A percentile compares a stretch with the other conserved stretches of the same genome.
Evolutionary conservation across 2,797 vertebrate species (phyloP).

Genomic region (Sparidentex hasta): DNA sequence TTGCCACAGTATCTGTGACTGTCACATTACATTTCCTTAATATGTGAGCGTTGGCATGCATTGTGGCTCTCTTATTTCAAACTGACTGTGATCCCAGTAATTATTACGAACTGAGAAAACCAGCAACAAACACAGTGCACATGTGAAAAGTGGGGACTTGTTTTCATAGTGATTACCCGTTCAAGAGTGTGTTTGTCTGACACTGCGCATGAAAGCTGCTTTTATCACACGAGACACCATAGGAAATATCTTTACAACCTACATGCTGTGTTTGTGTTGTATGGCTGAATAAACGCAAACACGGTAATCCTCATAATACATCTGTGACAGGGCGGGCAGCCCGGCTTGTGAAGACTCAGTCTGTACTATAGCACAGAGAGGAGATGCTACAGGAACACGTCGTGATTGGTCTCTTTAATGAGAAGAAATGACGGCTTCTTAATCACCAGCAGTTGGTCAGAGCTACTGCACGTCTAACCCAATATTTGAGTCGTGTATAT

Average conservation of each 20-base stretch:
- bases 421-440: too few species aligned
- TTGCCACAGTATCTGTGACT: too few species aligned
- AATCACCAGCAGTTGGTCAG: too few species aligned
- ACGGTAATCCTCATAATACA: constrained; percentile 9
- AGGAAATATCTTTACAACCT: constrained; percentile 1
- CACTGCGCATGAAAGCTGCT: constrained; percentile 10
- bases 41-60: too few species aligned
- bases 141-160: background rate
- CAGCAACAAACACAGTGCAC: background rate
- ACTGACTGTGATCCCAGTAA: background rate
- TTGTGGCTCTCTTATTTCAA: background rate
- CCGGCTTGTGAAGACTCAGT: background rate
- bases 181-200: background rate
- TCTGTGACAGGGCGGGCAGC: background rate
- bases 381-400: too few species aligned
- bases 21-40: too few species aligned
- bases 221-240: constrained; percentile 11
- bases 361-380: too few species aligned
- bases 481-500: too few species aligned
- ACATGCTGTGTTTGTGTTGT: constrained; percentile 13
- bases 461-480: too few species aligned
- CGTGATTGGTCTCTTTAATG: too few species aligned
- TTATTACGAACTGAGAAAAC: background rate
- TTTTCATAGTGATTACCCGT: background rate
- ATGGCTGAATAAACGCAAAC: constrained; percentile 14